Percentiles rank a stretch among this genome's conserved stretches.
phyloP scores from a whole-genome alignment of 2,797 vertebrate genomes.

The Catostomus latipinnis region DNA sequence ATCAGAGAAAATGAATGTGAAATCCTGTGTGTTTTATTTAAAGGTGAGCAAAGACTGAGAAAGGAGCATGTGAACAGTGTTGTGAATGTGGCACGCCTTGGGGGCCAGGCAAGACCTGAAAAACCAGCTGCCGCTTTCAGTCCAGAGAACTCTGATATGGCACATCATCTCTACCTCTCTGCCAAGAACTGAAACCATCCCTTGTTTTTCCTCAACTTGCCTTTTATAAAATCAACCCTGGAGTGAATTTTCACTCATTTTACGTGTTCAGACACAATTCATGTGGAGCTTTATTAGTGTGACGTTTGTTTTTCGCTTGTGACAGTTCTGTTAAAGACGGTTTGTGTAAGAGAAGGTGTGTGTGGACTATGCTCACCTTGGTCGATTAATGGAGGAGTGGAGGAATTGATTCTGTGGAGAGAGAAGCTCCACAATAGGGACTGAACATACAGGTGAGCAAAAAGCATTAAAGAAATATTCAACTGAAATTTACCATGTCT shows the following conservation, averaged over 20 bases:
- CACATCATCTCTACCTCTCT: conserved; percentile 7
- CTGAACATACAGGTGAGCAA: conserved; percentile 48
- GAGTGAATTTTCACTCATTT: neutral
- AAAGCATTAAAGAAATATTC: neutral
- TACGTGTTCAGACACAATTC: neutral
- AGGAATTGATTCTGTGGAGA: conserved; percentile 58
- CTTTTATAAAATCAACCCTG: neutral
- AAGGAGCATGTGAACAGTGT: conserved; percentile 54
- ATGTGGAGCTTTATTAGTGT: neutral
- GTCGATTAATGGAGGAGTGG: conserved; percentile 69
- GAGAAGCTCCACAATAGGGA: conserved; percentile 18
- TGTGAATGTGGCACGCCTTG: conserved; percentile 69
- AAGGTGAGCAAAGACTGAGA: conserved; percentile 22
- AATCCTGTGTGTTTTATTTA: conserved; percentile 14
- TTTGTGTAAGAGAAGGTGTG: conserved; percentile 25
- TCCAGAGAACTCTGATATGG: conserved; percentile 32
- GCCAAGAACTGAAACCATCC: conserved; percentile 24
- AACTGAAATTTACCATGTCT: neutral
- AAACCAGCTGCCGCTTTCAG: conserved; percentile 75
- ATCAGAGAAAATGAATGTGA: neutral
- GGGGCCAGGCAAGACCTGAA: conserved; percentile 74
- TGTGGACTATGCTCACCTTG: conserved; percentile 74
- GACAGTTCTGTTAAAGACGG: neutral
- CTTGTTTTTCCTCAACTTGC: neutral
- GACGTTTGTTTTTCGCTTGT: neutral